Percentiles rank a stretch among this genome's conserved stretches.
phyloP scores from a whole-genome alignment of 64 coral and sea anemone species.

The Pocillopora damicornis region DNA sequence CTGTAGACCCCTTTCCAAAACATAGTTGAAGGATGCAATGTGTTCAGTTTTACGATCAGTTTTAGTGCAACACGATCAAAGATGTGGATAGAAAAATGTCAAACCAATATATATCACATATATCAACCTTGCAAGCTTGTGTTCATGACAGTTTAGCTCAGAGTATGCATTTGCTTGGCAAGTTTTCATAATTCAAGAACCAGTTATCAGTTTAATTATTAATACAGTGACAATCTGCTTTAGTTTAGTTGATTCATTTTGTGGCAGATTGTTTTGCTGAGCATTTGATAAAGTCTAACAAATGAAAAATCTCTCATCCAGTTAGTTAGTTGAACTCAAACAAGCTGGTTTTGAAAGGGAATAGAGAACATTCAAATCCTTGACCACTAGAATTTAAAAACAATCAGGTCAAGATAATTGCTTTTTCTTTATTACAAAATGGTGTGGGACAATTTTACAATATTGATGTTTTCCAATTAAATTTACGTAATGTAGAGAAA shows the following conservation, averaged over 20 bases:
- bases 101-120: not conserved
- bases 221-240: not conserved
- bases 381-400: not conserved
- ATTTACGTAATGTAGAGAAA: not conserved
- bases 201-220: constrained; percentile 13
- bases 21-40: not conserved
- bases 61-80: not conserved
- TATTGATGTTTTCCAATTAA: not conserved
- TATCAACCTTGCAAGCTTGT: not conserved
- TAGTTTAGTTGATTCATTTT: not conserved
- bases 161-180: not conserved
- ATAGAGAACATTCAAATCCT: not conserved
- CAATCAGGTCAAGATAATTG: not conserved
- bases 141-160: not conserved
- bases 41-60: not conserved
- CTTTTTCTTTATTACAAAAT: not conserved
- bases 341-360: not conserved
- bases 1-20: not conserved
- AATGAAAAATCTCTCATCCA: not conserved
- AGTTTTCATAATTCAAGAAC: not conserved
- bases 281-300: not conserved
- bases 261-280: not conserved
- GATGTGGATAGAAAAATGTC: not conserved
- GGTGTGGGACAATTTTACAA: not conserved
- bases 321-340: not conserved